Evolutionary conservation across 2,113 vertebrate species (phyloP), one percentile per base, ranked within the genome.

Genomic region (Lagopus leucura): DNA sequence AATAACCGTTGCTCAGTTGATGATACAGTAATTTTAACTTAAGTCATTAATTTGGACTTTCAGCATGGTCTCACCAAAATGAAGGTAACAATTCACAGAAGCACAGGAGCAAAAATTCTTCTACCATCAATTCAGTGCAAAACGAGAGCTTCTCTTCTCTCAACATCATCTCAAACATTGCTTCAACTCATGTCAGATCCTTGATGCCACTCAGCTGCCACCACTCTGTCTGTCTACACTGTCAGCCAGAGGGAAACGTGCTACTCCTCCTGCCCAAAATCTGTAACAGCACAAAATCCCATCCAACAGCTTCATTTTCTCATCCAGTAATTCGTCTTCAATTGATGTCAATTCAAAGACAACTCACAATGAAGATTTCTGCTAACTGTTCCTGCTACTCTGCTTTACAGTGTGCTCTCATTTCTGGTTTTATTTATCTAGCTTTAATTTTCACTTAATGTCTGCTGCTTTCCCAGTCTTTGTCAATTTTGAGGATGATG

Each of bases 11-110:
- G 48, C 63, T 87, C 54, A 73, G 54, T 2, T 61, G 54, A 76
- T 34, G 21, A 60, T 47, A 43, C 5, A 82, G 24, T 58, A 36
- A 24, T 66, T 92, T 74, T 91, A 91, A 91, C 50, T 91, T 91
- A 54, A 54, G 63, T 71, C 58, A 38, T 92, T 91, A 82, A 76
- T 88, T 77, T 73, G 79, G 76, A 32, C 21, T 50, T 89, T 94
- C 71, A 70, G 54, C 45, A 34, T 40, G 48, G 40, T 18, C 10
- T 58, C 52, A 32, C 7, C 24, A 20, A 73, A 54, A 17, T 24
- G 47, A 69, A 79, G 57, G 36, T 1, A 77, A 40, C 17, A 27
- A 43, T n/a, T 72, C 30, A 20, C 45, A 36, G 0, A 5, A 81
- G 40, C 18, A 52, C 2, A 28, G 42, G 43, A 58, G 27, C 40